phyloP scores from a whole-genome alignment of 2,113 vertebrate genomes.

The Melanerpes aurifrons region DNA sequence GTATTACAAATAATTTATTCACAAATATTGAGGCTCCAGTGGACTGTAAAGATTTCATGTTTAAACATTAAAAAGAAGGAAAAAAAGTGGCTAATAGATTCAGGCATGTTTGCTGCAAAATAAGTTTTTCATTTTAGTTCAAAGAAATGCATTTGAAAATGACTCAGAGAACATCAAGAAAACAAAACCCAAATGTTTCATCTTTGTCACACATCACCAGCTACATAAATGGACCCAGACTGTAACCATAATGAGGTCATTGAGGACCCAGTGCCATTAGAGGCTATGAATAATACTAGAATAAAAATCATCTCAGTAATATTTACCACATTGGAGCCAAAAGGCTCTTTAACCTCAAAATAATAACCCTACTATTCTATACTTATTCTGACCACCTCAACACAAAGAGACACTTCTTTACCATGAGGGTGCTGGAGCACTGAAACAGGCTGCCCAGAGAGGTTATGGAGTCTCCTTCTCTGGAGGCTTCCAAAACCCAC shows the following conservation, averaged over 20 bases:
- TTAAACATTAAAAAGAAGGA: background rate
- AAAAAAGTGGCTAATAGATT: background rate
- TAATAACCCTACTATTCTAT: background rate
- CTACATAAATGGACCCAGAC: background rate
- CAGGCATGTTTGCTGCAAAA: background rate
- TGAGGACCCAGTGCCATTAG: background rate
- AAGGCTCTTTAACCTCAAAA: background rate
- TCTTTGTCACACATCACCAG: background rate
- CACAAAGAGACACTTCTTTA: too few relatives aligned
- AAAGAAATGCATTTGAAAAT: background rate
- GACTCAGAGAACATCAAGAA: background rate
- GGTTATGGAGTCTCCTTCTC: too few relatives aligned
- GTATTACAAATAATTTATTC: constrained; percentile 5
- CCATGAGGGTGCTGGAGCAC: too few relatives aligned
- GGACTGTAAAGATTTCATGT: background rate
- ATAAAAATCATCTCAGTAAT: background rate
- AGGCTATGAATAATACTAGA: background rate
- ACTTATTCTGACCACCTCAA: background rate
- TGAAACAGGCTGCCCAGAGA: too few relatives aligned
- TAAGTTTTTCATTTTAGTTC: background rate
- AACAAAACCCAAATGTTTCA: background rate
- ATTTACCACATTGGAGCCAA: background rate
- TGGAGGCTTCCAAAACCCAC: too few relatives aligned
- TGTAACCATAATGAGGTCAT: background rate
- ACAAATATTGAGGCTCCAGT: background rate